These are phyloP conservation scores for Limnephilus rhombicus DNA, from an alignment of 2,888 invertebrate species.

Conservation along the genomic window DNA sequence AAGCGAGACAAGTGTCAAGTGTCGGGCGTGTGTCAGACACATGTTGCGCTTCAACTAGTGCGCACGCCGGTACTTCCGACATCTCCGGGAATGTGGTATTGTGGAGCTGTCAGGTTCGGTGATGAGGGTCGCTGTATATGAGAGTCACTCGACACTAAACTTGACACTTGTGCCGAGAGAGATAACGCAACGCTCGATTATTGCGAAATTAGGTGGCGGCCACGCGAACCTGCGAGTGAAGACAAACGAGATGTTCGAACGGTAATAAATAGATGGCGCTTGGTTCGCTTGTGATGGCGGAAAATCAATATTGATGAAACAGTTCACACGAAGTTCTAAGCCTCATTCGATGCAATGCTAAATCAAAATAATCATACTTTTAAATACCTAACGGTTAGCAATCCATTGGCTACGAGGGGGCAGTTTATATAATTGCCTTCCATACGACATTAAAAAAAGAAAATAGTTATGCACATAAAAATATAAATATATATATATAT, in stretches of 20 bases:
- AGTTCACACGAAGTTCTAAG: too few species aligned
- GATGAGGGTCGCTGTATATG: not conserved
- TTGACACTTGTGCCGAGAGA: not conserved
- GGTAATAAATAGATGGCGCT: not conserved
- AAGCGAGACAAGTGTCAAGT: conserved; percentile 10
- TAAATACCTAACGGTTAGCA: too few species aligned
- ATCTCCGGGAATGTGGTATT: not conserved
- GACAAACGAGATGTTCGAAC: not conserved
- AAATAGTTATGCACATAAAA: too few species aligned
- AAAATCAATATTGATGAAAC: not conserved
- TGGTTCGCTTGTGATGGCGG: not conserved
- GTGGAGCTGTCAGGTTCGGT: not conserved
- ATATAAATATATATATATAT: too few species aligned
- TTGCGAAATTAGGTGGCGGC: not conserved
- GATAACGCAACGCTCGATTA: not conserved
- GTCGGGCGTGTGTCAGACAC: conserved; percentile 15
- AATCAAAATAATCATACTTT: too few species aligned
- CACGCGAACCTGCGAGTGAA: not conserved
- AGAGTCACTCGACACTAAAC: not conserved
- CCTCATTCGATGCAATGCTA: too few species aligned
- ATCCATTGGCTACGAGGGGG: too few species aligned
- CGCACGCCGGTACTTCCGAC: not conserved
- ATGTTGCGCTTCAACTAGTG: not conserved
- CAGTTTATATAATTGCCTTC: too few species aligned
- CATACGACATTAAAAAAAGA: too few species aligned